phyloP scores from a whole-genome alignment of 2,888 invertebrate species.

The Oeneis ivallda region DNA sequence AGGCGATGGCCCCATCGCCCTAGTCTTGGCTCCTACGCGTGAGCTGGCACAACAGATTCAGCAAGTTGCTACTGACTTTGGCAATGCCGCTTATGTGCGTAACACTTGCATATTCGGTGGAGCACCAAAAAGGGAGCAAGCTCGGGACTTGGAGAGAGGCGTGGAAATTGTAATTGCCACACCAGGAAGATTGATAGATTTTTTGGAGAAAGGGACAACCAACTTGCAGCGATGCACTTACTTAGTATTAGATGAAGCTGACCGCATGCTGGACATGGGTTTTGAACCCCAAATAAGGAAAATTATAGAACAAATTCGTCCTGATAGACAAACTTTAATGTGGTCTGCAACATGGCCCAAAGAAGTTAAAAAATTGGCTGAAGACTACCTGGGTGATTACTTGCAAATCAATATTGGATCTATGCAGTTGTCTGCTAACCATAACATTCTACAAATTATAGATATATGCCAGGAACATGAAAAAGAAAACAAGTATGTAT shows the following conservation, averaged over 20 bases:
- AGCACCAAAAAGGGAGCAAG: slow-evolving; percentile 90
- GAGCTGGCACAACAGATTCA: slow-evolving; percentile 91
- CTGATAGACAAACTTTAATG: slow-evolving; percentile 98
- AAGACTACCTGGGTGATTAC: slow-evolving; percentile 95
- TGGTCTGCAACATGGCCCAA: slow-evolving; percentile 99
- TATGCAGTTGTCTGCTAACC: slow-evolving; percentile 92
- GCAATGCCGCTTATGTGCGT: slow-evolving; percentile 87
- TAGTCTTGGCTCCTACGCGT: slow-evolving; percentile 90
- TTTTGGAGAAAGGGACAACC: slow-evolving; percentile 88
- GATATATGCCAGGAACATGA: slow-evolving; percentile 94
- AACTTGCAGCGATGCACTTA: slow-evolving; percentile 90
- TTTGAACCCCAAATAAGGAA: slow-evolving; percentile 98
- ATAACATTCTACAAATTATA: slow-evolving; percentile 93
- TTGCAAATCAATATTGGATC: slow-evolving; percentile 96
- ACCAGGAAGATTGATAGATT: slow-evolving; percentile 93
- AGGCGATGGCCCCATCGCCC: slow-evolving; percentile 92
- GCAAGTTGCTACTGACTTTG: slow-evolving; percentile 91
- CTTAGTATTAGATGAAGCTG: slow-evolving; percentile 94
- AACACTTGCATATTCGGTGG: slow-evolving; percentile 96
- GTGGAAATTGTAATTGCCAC: slow-evolving; percentile 95
- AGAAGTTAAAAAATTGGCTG: slow-evolving; percentile 94
- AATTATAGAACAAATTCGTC: slow-evolving; percentile 95
- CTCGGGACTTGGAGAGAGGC: slow-evolving; percentile 87
- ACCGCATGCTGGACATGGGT: slow-evolving; percentile 98
- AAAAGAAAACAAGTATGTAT: slow-evolving; percentile 85